Base-by-base conservation (phyloP, 1,140 invertebrate genomes). In the Ctenoplectra terminalis region DNA sequence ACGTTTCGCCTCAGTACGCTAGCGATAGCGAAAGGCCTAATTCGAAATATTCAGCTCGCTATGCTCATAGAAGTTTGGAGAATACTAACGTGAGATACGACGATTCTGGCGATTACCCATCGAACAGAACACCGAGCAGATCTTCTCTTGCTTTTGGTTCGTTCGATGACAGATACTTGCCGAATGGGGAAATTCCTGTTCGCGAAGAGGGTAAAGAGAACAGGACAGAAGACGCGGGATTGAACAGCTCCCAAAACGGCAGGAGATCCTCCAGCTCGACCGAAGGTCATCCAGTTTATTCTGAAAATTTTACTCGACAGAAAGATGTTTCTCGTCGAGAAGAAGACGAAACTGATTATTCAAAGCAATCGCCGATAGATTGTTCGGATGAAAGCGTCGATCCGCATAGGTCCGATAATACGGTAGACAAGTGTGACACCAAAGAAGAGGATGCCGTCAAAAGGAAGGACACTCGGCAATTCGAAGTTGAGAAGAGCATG, bases 1-100 rank as follows among this genome's bases (percentile, higher is more conserved):
- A 20, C 15, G 0, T 29, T 3, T 43, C 50, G 15, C 17, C 48
- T 0, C 50, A 26, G 37, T 43, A 43, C 6, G 1, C 13, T 4
- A 43, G 26, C 0, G 80, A 80, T 20, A 17, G 40, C 9, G 46
- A n/a, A 0, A 17, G 34, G 11, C 84, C 70, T 13, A 72, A 81
- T 76, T 43, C 40, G 11, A 87, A 78, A n/a, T 87, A 75, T 52
- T 61, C 52, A 0, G 75, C 82, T 56, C 81, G 85, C 2, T 87
- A 87, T 40, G 54, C 81, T 0, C 81, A 66, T 20, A 82, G 54
- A 43, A 89, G 84, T 71, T 79, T 91, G 20, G 87, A 89, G 52
- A 74, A 86, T 17, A 90, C 90, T 13, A 90, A 90, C 70, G 73
- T 91, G 6, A 71, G 79, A 17, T 26, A 0, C 37, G 74, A 79